These are phyloP conservation scores for Lamellibrachia luymesi DNA, from an alignment of 1,140 invertebrate genomes.

Conservation along the genomic window DNA sequence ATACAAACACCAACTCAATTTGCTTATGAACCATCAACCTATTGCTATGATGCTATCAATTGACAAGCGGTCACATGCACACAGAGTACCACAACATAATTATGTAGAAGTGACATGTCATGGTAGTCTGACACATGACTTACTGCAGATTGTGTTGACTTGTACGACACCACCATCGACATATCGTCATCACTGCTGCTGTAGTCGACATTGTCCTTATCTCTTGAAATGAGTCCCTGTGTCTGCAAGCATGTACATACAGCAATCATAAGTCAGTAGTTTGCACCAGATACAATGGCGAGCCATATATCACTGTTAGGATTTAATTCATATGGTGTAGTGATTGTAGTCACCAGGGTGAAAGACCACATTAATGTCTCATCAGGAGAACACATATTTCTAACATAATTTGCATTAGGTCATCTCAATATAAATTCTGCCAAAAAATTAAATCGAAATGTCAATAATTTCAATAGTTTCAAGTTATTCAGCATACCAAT, in stretches of 20 bases:
- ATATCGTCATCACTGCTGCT: conserved; percentile 14
- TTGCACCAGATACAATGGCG: neutral
- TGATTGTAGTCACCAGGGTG: too few relatives aligned
- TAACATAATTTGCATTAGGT: too few relatives aligned
- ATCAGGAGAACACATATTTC: too few relatives aligned
- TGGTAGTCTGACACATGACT: neutral
- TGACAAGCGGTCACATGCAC: neutral
- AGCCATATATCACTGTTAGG: too few relatives aligned
- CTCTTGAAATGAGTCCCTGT: neutral
- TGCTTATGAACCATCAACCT: neutral
- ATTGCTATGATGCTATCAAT: neutral
- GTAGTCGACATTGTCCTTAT: conserved; percentile 5
- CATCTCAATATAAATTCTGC: too few relatives aligned
- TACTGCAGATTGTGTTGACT: conserved; percentile 13
- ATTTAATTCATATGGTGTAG: too few relatives aligned
- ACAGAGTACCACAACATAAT: too few relatives aligned
- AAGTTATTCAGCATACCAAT: too few relatives aligned
- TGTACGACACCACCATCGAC: neutral
- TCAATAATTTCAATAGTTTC: too few relatives aligned
- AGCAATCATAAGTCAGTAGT: neutral
- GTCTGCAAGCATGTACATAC: neutral
- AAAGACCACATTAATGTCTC: too few relatives aligned
- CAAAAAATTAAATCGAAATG: too few relatives aligned
- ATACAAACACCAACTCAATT: neutral
- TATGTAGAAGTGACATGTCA: neutral